phyloP scores from a whole-genome alignment of 1,140 invertebrate species.

The Heterodera carotae region DNA sequence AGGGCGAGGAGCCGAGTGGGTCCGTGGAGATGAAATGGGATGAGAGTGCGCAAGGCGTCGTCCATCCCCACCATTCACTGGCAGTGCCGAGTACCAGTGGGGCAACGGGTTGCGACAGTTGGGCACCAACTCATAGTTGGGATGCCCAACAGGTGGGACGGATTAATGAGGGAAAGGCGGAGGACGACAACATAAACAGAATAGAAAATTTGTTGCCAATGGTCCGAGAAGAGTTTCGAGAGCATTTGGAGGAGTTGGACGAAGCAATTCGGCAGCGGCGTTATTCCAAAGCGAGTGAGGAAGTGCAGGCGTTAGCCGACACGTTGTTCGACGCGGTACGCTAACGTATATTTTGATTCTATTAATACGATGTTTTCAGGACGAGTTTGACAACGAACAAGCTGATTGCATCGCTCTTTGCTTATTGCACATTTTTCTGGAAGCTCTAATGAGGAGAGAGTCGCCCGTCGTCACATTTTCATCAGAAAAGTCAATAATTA shows the following conservation, averaged over 20 bases:
- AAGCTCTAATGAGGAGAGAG: conserved; percentile 14
- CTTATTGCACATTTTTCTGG: conserved; percentile 36
- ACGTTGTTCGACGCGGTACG: conserved; percentile 28
- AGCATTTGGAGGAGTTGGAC: conserved; percentile 35
- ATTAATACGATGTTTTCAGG: conserved; percentile 12
- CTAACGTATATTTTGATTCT: not conserved
- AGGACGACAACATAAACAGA: conserved; percentile 12
- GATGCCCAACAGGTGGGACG: not conserved
- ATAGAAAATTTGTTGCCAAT: conserved; percentile 25
- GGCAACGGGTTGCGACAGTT: not conserved
- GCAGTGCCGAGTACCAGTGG: not conserved
- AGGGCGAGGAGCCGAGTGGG: not conserved
- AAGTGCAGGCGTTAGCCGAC: conserved; percentile 30
- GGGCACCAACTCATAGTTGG: not conserved
- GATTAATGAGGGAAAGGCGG: not conserved
- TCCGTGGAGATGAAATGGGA: not conserved
- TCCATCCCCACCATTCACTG: not conserved
- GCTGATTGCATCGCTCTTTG: conserved; percentile 36
- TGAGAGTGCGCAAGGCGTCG: not conserved
- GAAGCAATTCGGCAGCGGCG: conserved; percentile 23
- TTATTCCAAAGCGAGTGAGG: conserved; percentile 7
- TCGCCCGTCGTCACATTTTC: not conserved
- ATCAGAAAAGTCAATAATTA: conserved; percentile 35
- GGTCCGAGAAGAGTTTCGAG: conserved; percentile 43
- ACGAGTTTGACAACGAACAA: conserved; percentile 29